Percentiles rank a stretch among this genome's conserved stretches.
Conservation (phyloP, 1,140 invertebrate genomes). For the Drosophila ficusphila region DNA sequence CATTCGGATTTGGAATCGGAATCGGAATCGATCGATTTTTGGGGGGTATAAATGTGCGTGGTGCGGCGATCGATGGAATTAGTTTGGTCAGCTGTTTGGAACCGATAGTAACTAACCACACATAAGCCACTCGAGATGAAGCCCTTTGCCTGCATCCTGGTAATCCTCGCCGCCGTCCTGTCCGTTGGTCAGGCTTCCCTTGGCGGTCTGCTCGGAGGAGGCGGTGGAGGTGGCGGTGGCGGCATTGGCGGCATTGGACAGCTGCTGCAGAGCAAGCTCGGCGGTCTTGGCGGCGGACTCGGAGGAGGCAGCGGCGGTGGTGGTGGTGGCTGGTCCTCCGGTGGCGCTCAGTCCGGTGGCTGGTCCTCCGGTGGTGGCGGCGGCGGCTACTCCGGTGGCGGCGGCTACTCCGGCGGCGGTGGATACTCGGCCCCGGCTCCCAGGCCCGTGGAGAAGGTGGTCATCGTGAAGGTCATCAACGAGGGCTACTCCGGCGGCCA, state of each 20-base stretch:
- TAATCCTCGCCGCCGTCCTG: slow-evolving; percentile 65
- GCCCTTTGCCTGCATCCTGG: slow-evolving; percentile 71
- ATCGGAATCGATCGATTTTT: slow-evolving; percentile 25
- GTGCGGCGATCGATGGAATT: slow-evolving; percentile 37
- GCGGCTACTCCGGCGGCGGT: slow-evolving; percentile 43
- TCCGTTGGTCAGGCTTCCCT: slow-evolving; percentile 58
- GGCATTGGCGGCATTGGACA: slow-evolving; percentile 51
- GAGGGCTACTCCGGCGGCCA: slow-evolving; percentile 38
- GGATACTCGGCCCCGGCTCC: slow-evolving; percentile 32
- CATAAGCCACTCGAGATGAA: slow-evolving; percentile 52
- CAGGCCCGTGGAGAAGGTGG: slow-evolving; percentile 51
- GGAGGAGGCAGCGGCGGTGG: slow-evolving; percentile 38
- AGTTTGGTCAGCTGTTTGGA: slow-evolving; percentile 65
- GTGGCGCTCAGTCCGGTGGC: slow-evolving; percentile 36
- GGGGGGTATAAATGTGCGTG: slow-evolving; percentile 62
- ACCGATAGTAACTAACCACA: slow-evolving; percentile 19
- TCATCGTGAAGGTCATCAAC: slow-evolving; percentile 62
- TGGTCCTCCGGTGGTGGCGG: slow-evolving; percentile 10
- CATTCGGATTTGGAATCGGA: slow-evolving; percentile 16
- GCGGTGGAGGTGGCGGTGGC: slow-evolving; percentile 58
- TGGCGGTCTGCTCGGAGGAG: slow-evolving; percentile 62
- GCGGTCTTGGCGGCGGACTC: slow-evolving; percentile 39
- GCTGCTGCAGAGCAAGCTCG: slow-evolving; percentile 64
- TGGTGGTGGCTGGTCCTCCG: slow-evolving; percentile 27
- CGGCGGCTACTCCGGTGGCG: slow-evolving; percentile 39